Evolutionary conservation across 1,140 invertebrate genomes (phyloP), one percentile per base, ranked within the genome.

Genomic region (Drosophila parabipectinata): DNA sequence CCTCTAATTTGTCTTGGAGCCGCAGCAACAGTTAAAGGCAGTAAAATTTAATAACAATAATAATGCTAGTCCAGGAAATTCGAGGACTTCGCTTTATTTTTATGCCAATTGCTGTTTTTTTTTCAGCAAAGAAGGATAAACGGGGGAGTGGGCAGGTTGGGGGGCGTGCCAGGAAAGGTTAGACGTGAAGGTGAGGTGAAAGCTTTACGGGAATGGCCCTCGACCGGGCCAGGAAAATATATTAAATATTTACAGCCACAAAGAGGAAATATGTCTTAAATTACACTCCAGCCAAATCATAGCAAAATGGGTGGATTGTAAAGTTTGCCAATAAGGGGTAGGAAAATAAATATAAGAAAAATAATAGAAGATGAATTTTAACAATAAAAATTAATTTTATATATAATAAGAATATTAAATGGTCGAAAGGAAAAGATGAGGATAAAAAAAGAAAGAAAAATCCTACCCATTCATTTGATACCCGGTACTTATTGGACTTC

Each of bases 11-110:
- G 82, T 85, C 77, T 78, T 61, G 41, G 53, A 14, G 14, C 39
- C 12, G 59, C 73, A 77, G 82, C 81, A 85, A 85, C 81, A 87
- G 81, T 87, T 87, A 82, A 63, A 71, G 82, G 71, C 75, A 82
- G 71, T 87, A 87, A 88, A 81, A 88, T 87, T 87, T 87, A 87
- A 87, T 87, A 88, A 87, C 82, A 82, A 87, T 85, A 85, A 85
- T 87, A 85, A 85, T 61, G 77, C 72, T 76, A 58, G 62, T 72
- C 77, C 79, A 66, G 76, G 44, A 78, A 66, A 73, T 63, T 73
- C 76, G 52, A 68, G 77, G 52, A 55, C 48, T 61, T 75, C n/a
- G 81, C 72, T 80, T 80, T 71, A 77, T 74, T 85, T 85, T 74
- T 66, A 74, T 80, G 74, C 77, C 81, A 63, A 37, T 64, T 69